A percentile compares a stretch with the other conserved stretches of the same genome.
phyloP scores from a whole-genome alignment of 2,888 invertebrate genomes.

The Anticlea derivata region DNA sequence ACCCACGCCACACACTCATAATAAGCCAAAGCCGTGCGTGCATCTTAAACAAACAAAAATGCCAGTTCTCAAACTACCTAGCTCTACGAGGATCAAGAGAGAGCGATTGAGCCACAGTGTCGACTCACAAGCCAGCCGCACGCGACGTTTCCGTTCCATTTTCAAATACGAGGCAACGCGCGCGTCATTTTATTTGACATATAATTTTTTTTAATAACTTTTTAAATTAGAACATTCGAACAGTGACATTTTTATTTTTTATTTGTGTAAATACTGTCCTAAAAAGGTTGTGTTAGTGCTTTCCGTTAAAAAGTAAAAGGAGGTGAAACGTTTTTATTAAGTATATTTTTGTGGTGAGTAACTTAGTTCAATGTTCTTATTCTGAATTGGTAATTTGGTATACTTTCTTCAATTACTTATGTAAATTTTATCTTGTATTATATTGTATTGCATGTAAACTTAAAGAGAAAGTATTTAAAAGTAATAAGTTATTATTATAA shows the following conservation, averaged over 20 bases:
- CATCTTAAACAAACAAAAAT: conserved; percentile 14
- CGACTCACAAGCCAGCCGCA: conserved; percentile 49
- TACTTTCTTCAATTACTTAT: conserved; percentile 5
- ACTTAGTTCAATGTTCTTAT: conserved; percentile 14
- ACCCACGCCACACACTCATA: not conserved
- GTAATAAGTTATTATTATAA: too few relatives aligned
- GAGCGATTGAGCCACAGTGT: conserved; percentile 69
- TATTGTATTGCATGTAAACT: too few relatives aligned
- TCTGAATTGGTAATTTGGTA: conserved; percentile 9
- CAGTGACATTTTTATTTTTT: conserved; percentile 31
- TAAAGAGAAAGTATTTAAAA: conserved; percentile 8
- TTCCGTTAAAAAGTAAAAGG: conserved; percentile 65
- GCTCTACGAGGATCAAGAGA: conserved; percentile 57
- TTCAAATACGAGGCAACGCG: conserved; percentile 49
- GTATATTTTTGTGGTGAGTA: conserved; percentile 58
- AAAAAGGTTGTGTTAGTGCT: conserved; percentile 26
- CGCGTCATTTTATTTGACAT: conserved; percentile 45
- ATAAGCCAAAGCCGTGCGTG: not conserved
- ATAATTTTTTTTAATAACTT: conserved; percentile 24
- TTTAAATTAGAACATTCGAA: conserved; percentile 27
- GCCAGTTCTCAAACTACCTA: conserved; percentile 45
- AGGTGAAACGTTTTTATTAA: conserved; percentile 62
- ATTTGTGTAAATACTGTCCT: conserved; percentile 43
- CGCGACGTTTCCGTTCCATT: conserved; percentile 54
- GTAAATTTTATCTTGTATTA: not conserved